phyloP scores from a whole-genome alignment of 2,113 vertebrate species.

The Sinocyclocheilus maitianheensis region DNA sequence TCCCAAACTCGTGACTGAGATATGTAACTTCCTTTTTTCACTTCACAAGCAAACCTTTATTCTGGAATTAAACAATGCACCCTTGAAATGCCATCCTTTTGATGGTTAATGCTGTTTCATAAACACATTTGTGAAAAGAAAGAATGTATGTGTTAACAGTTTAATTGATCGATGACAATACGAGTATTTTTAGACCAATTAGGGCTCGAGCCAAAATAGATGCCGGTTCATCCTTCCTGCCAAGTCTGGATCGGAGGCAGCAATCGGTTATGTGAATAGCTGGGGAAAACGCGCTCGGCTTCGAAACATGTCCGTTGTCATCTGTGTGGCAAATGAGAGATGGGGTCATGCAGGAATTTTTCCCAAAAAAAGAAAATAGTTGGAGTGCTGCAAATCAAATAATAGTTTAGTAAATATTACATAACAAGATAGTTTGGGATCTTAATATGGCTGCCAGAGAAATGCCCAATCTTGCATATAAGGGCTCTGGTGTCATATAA shows the following conservation, averaged over 20 bases:
- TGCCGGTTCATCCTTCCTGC: slow-evolving; percentile 15
- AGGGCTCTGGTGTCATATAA: slow-evolving; percentile 49
- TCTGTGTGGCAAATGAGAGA: slow-evolving; percentile 5
- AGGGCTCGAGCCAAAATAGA: slow-evolving; percentile 38
- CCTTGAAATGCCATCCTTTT: slow-evolving; percentile 16
- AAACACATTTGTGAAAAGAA: slow-evolving; percentile 47
- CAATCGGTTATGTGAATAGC: slow-evolving; percentile 38
- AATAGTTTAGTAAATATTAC: slow-evolving; percentile 41
- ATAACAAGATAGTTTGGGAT: slow-evolving; percentile 42
- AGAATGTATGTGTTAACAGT: slow-evolving; percentile 49
- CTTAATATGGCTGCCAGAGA: slow-evolving; percentile 48
- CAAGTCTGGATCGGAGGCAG: slow-evolving; percentile 32
- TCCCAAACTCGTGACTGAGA: slow-evolving; percentile 9
- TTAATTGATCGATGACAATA: slow-evolving; percentile 47
- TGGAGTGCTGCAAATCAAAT: slow-evolving; percentile 30
- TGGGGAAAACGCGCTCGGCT: slow-evolving; percentile 32
- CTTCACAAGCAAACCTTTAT: neutral
- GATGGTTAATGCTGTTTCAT: slow-evolving; percentile 49
- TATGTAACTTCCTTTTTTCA: neutral
- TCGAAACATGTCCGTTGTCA: slow-evolving; percentile 34
- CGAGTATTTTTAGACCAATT: slow-evolving; percentile 49
- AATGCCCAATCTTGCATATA: slow-evolving; percentile 45
- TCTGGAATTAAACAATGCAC: slow-evolving; percentile 1
- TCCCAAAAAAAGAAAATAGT: slow-evolving; percentile 40
- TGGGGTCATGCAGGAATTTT: slow-evolving; percentile 19